phyloP scores from a whole-genome alignment of 2,797 vertebrate species.

The Cichlasoma orientale region DNA sequence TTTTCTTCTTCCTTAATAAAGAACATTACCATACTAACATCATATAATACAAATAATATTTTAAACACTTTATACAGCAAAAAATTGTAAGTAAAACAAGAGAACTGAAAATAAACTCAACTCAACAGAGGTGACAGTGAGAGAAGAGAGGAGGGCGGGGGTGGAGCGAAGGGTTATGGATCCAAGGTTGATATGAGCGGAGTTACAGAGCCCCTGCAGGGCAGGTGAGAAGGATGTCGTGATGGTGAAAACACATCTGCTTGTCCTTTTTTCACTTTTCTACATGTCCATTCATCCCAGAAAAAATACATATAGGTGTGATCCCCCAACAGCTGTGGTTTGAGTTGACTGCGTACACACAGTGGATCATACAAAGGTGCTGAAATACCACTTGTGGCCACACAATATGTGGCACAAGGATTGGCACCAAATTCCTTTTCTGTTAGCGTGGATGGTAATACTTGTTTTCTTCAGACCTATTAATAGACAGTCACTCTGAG shows the following conservation, averaged over 20 bases:
- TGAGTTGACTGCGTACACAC: neutral
- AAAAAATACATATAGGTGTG: constrained; percentile 7
- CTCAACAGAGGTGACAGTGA: constrained; percentile 89
- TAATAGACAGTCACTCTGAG: neutral
- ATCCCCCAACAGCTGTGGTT: constrained; percentile 4
- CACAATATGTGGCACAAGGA: constrained; percentile 3
- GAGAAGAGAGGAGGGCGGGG: constrained; percentile 59
- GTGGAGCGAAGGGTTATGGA: constrained; percentile 78
- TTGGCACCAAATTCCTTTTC: constrained; percentile 31
- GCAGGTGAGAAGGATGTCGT: constrained; percentile 16
- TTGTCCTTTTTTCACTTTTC: constrained; percentile 16
- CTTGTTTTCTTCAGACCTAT: neutral
- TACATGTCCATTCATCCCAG: constrained; percentile 33
- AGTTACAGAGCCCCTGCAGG: constrained; percentile 50
- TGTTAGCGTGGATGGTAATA: neutral
- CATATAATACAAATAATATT: constrained; percentile 91
- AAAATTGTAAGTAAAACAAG: constrained; percentile 80
- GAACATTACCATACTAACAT: constrained; percentile 99
- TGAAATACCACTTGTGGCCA: constrained; percentile 19
- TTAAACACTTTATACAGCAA: constrained; percentile 96
- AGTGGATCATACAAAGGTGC: constrained; percentile 30
- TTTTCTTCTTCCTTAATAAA: constrained; percentile 99
- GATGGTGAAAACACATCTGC: constrained; percentile 39
- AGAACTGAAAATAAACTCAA: constrained; percentile 79
- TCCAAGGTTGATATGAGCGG: constrained; percentile 62